Evolutionary conservation across 2,113 vertebrate species (phyloP).

Genomic region (Rafetus swinhoei): DNA sequence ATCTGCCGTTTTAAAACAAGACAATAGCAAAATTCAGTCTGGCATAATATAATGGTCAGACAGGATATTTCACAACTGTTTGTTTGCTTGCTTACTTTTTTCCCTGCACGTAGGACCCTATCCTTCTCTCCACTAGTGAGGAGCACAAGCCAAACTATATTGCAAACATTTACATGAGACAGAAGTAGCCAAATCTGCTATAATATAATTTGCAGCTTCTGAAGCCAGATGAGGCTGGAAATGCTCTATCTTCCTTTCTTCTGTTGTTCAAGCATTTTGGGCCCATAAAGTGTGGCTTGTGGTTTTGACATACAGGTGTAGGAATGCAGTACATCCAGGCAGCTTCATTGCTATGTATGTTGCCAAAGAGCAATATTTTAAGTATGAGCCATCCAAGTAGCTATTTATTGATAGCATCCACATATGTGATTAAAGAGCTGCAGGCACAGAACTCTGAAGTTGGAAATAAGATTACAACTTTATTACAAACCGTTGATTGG

Average conservation of each 20-base stretch:
- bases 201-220: not conserved
- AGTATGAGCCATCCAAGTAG: not conserved
- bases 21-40: not conserved
- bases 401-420: not conserved
- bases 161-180: fast-evolving
- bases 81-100: not conserved
- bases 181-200: not conserved
- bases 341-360: not conserved
- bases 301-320: not conserved
- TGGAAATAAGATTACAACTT: not conserved
- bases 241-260: not conserved
- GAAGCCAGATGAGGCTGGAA: not conserved
- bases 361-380: not conserved
- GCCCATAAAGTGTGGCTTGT: not conserved
- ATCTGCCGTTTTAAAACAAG: not conserved
- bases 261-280: fast-evolving
- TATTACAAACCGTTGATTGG: not conserved
- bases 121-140: not conserved
- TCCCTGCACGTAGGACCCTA: not conserved
- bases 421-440: not conserved
- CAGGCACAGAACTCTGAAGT: not conserved
- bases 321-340: not conserved
- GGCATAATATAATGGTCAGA: not conserved
- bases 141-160: not conserved
- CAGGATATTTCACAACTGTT: not conserved